Conservation (phyloP, 1,140 invertebrate species). For the Drosophila pseudoobscura region DNA sequence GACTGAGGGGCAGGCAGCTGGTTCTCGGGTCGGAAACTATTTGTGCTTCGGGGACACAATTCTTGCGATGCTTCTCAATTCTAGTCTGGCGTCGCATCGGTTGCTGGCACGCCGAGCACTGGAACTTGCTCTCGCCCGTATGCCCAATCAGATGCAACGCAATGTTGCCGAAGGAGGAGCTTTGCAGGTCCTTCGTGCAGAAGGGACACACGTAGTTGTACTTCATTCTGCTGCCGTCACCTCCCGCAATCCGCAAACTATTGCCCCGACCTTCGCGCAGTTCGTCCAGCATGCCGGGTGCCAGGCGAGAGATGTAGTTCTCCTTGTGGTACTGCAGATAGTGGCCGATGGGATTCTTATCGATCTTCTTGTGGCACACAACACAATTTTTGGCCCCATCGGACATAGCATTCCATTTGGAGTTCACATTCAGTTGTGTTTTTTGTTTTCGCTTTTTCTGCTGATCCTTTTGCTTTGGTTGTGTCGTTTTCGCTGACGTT, state of each 20-base stretch:
- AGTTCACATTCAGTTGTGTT: constrained; percentile 31
- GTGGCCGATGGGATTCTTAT: constrained; percentile 83
- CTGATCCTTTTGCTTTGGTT: neutral
- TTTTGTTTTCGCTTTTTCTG: neutral
- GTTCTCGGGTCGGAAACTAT: neutral
- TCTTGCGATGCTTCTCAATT: constrained; percentile 10
- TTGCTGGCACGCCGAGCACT: constrained; percentile 84
- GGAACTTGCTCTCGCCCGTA: constrained; percentile 86
- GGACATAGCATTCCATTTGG: constrained; percentile 47
- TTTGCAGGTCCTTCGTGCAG: constrained; percentile 38
- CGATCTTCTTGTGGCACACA: constrained; percentile 83
- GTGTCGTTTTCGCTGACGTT: neutral
- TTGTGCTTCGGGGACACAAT: constrained; percentile 21
- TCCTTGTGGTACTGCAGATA: constrained; percentile 86
- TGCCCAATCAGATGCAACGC: constrained; percentile 86
- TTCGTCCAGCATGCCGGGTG: constrained; percentile 52
- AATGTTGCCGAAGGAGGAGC: constrained; percentile 10
- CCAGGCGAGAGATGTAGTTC: constrained; percentile 85
- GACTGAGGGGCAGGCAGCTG: constrained; percentile 2
- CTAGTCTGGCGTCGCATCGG: neutral
- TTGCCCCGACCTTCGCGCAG: constrained; percentile 31
- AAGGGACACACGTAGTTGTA: constrained; percentile 58
- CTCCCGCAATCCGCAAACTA: neutral
- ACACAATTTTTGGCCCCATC: constrained; percentile 58
- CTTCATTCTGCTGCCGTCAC: neutral